Base-by-base conservation (phyloP, 2,113 vertebrate genomes). In the Corythoichthys haematopterus region DNA sequence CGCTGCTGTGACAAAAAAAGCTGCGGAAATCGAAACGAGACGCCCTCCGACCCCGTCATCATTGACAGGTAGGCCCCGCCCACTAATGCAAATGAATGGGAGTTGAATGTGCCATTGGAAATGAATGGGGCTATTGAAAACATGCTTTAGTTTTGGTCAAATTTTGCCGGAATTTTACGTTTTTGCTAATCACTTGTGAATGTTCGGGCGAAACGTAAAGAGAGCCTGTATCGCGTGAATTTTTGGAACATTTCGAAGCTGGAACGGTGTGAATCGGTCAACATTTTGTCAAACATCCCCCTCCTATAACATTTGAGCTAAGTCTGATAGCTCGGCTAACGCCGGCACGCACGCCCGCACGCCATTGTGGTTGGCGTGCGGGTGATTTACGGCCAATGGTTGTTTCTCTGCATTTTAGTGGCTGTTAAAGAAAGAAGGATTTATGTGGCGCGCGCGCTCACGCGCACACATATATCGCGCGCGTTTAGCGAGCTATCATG, bases 1-100 rank as follows among this genome's bases (percentile, higher is more conserved):
- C 88, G 88, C 55, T 89, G 88, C 69, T 89, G 88, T 69, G 88
- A 89, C 70, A 89, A 89, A 79, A 89, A 89, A 64, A 89, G 88
- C 73, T 89, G 88, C 0, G 88, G 88, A 1, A 89, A 89, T 10
- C 86, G 88, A n/a, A 89, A 89, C 61, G 88, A 89, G 82, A 89
- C 88, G 43, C 88, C 88, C 0, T 89, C 88, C 0, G 88, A 89
- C 75, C 88, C 88, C 45, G 88, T 89, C 64, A 89, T 89, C 85
- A 89, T 88, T 65, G 88, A 89, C 88, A 89, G 88, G 88, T 89
- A 89, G 70, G 87, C 71, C 53, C 2, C 38, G 11, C 60, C 43
- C n/a, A 10, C 11, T 46, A 3, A 7, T 8, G 9, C 40, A 1
- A 7, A 7, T 43, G 40, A 43, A 5, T 8, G 40, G 40, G 40